phyloP scores from a whole-genome alignment of 1,140 invertebrate genomes.

The Apis florea region DNA sequence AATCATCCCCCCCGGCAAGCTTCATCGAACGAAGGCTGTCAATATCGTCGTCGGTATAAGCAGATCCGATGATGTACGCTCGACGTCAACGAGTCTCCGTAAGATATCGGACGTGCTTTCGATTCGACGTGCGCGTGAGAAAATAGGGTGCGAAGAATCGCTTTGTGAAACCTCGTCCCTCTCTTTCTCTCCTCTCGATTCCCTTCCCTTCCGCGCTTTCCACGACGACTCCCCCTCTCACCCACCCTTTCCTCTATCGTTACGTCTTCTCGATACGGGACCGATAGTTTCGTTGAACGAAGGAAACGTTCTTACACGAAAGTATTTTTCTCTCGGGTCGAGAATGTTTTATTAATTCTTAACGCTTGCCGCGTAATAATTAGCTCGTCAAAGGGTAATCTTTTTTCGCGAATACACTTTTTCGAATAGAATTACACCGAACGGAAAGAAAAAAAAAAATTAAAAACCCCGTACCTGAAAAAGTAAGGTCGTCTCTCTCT shows the following conservation, averaged over 20 bases:
- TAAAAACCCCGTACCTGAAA: too few relatives aligned
- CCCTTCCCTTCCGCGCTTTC: slow-evolving; percentile 3
- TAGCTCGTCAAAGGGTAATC: too few relatives aligned
- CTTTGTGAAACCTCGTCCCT: slow-evolving; percentile 58
- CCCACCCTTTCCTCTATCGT: neutral
- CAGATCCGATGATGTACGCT: slow-evolving; percentile 66
- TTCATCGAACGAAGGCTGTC: slow-evolving; percentile 71
- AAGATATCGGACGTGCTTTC: slow-evolving; percentile 66
- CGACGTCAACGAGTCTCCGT: slow-evolving; percentile 65
- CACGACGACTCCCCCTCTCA: neutral
- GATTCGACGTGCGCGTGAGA: slow-evolving; percentile 67
- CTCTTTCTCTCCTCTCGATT: slow-evolving; percentile 36
- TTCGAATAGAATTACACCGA: too few relatives aligned
- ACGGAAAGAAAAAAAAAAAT: too few relatives aligned
- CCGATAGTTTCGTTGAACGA: slow-evolving; percentile 13
- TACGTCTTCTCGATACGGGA: slow-evolving; percentile 10
- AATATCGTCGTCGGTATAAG: slow-evolving; percentile 67
- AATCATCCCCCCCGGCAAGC: slow-evolving; percentile 68
- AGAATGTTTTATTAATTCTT: too few relatives aligned
- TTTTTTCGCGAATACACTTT: too few relatives aligned
- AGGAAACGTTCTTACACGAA: neutral
- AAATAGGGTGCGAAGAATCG: slow-evolving; percentile 68
- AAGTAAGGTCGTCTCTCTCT: too few relatives aligned
- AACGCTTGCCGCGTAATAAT: too few relatives aligned
- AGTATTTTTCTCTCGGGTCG: too few relatives aligned